A percentile compares a stretch with the other conserved stretches of the same genome.
Conservation (phyloP, 1,140 invertebrate species). For the Diorhabda sublineata region DNA sequence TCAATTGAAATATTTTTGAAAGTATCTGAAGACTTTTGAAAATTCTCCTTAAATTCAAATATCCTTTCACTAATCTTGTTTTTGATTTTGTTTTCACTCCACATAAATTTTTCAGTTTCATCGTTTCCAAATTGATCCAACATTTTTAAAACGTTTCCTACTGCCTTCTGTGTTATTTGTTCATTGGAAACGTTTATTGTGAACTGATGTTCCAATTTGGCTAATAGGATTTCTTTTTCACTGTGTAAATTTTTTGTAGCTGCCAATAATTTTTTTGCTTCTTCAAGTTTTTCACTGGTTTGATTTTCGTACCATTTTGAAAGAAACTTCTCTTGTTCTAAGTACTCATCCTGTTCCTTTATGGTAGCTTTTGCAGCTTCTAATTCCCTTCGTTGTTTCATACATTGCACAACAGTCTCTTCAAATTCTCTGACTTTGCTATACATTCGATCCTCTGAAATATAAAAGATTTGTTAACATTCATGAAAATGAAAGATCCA, state of each 20-base stretch:
- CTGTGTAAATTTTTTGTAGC: conserved; percentile 18
- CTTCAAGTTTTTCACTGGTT: conserved; percentile 18
- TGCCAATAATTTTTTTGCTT: conserved; percentile 25
- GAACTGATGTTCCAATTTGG: conserved; percentile 29
- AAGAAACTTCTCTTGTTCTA: conserved; percentile 26
- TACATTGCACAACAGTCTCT: too few relatives aligned
- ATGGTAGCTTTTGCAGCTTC: too few relatives aligned
- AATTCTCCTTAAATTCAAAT: background rate
- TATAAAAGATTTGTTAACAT: background rate
- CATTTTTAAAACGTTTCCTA: conserved; percentile 10
- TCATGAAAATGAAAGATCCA: background rate
- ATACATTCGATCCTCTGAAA: conserved; percentile 15
- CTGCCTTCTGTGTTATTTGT: background rate
- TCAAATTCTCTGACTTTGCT: too few relatives aligned
- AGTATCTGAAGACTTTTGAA: background rate
- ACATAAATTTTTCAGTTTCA: background rate
- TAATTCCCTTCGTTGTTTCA: too few relatives aligned
- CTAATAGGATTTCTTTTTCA: conserved; percentile 24
- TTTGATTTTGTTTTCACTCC: conserved; percentile 5
- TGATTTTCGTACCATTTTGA: conserved; percentile 21
- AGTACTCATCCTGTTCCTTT: too few relatives aligned
- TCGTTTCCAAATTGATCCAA: conserved; percentile 11
- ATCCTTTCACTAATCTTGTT: background rate
- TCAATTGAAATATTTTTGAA: background rate
- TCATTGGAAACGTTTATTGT: conserved; percentile 23